Base-by-base conservation (phyloP, 2,113 vertebrate genomes). In the Fukomys damarensis region DNA sequence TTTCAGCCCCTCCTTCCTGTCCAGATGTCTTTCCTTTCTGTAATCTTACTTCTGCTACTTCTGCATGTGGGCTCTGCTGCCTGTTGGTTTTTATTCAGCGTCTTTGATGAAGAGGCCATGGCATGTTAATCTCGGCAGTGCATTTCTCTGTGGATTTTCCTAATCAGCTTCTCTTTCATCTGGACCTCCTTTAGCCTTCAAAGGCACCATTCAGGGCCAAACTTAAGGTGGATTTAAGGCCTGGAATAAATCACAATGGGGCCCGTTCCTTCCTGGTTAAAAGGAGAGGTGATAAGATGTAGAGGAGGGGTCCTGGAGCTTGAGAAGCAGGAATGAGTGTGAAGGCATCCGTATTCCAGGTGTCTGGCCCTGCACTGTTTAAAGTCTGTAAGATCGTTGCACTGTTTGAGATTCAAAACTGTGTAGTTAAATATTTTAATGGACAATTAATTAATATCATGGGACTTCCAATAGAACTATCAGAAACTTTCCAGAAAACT, bases 111-210 rank as follows among this genome's bases (percentile, higher is more conserved):
- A 97, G 70, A 66, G 90, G 32, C 43, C 91, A 41, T 91, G 94
- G 90, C 92, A 90, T 93, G 95, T 96, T 97, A 97, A 97, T 96
- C 95, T 97, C 76, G 79, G 58, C 76, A 81, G 90, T 77, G 90
- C 92, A 95, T 97, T 97, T 95, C 63, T 85, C 87, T 84, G 65
- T 65, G 58, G 92, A 46, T 49, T 80, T 94, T 96, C 63, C 14
- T 86, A 93, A 61, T 70, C 84, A 84, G 65, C 12, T 22, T 2
- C 52, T 85, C 95, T 97, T 97, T 98, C 96, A 98, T 98, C 93
- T 97, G 96, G 95, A 96, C 96, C 76, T 92, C 96, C 65, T 79
- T 97, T 86, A 93, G 54, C 70, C 90, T 97, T 97, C 97, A 98
- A 97, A 97, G 96, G 84, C 90, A 56, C 30, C 35, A 56, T 85